phyloP scores from a whole-genome alignment of 2,113 vertebrate species.

The Nycticebus coucang region DNA sequence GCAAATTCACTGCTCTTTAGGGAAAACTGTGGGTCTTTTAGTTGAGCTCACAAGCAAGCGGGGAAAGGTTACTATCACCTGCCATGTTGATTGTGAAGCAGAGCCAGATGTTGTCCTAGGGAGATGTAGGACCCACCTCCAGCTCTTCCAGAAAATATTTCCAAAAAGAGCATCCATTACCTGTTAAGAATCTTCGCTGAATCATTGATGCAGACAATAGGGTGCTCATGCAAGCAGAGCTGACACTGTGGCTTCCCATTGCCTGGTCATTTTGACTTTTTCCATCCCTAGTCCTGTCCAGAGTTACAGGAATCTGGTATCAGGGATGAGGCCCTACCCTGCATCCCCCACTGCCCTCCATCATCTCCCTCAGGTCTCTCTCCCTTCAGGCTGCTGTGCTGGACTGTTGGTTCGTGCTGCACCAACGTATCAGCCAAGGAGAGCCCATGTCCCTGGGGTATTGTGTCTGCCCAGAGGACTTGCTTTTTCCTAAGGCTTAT shows the following conservation, averaged over 20 bases:
- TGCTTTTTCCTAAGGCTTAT: accelerated
- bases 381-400: accelerated
- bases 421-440: not conserved
- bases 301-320: not conserved
- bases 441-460: accelerated
- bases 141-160: not conserved
- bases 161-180: no score
- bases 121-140: not conserved
- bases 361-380: accelerated
- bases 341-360: accelerated
- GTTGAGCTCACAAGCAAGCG: not conserved
- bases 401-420: not conserved
- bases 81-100: not conserved
- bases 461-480: not conserved
- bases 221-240: not conserved
- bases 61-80: not conserved
- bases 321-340: accelerated
- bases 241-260: not conserved
- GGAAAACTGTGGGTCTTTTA: not conserved
- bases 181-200: not conserved
- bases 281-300: not conserved
- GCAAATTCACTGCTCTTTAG: not conserved
- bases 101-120: not conserved
- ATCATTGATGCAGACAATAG: accelerated
- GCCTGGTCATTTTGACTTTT: not conserved